Conservation (phyloP, 2,113 vertebrate genomes). For the Fregata magnificens region DNA sequence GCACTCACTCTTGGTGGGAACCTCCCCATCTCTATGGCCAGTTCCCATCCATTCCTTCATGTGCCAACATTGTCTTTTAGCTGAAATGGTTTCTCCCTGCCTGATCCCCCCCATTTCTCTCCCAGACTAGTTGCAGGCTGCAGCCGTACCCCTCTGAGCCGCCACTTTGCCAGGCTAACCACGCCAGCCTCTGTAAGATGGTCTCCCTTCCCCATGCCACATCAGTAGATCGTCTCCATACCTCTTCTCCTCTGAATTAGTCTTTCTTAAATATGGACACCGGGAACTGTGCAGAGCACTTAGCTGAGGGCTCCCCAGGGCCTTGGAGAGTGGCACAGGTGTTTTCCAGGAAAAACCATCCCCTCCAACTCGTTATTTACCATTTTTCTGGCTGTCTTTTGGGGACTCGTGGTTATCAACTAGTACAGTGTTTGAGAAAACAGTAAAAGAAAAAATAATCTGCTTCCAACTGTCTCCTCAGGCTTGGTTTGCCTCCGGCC, state of each 20-base stretch:
- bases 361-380: not conserved
- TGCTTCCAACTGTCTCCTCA: not conserved
- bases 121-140: not conserved
- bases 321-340: not conserved
- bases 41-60: not conserved
- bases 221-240: not conserved
- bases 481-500: not conserved
- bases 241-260: not conserved
- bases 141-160: not conserved
- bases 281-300: not conserved
- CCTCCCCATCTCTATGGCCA: not conserved
- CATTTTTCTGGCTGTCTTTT: not conserved
- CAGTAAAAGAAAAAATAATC: not conserved
- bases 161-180: not conserved
- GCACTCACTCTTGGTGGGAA: not conserved
- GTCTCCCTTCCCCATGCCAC: not conserved
- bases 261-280: not conserved
- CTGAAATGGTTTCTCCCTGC: not conserved
- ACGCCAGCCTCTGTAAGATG: not conserved
- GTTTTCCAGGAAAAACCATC: not conserved
- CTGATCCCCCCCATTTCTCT: not conserved
- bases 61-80: not conserved
- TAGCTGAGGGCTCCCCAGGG: not conserved
- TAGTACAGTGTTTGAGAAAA: not conserved
- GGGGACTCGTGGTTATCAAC: not conserved